These are phyloP conservation scores for Tragelaphus scriptus DNA, from an alignment of 2,113 vertebrate species.

Conservation along the genomic window DNA sequence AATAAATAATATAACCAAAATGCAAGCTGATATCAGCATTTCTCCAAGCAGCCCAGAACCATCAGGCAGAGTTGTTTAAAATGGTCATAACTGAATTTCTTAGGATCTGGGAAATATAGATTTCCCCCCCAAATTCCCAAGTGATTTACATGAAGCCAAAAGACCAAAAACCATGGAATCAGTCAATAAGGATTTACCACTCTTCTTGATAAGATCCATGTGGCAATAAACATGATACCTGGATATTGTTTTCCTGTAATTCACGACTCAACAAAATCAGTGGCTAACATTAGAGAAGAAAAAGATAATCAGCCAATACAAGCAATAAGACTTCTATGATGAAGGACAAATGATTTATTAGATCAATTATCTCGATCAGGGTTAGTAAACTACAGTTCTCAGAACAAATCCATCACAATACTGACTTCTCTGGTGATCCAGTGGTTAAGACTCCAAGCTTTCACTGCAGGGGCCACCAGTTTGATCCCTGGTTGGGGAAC, in stretches of 20 bases:
- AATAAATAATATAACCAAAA: background rate
- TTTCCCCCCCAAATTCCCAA: background rate
- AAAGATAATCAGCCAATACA: background rate
- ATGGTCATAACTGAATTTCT: background rate
- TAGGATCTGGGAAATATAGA: background rate
- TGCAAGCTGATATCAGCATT: background rate
- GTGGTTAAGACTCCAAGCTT: background rate
- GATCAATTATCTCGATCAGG: background rate
- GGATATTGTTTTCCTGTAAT: background rate
- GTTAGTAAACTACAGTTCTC: background rate
- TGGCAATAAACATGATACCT: background rate
- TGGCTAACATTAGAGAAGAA: background rate
- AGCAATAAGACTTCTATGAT: background rate
- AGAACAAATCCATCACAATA: background rate
- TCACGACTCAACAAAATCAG: background rate
- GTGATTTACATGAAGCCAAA: background rate
- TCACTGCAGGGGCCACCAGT: background rate
- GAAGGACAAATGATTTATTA: background rate
- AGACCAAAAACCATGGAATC: background rate
- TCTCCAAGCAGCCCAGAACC: background rate
- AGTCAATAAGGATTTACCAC: background rate
- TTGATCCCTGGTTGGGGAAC: background rate
- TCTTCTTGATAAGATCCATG: background rate
- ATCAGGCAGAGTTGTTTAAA: background rate
- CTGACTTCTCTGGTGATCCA: background rate